Conservation (phyloP, 1,140 invertebrate species). For the Diachasmimorpha longicaudata region DNA sequence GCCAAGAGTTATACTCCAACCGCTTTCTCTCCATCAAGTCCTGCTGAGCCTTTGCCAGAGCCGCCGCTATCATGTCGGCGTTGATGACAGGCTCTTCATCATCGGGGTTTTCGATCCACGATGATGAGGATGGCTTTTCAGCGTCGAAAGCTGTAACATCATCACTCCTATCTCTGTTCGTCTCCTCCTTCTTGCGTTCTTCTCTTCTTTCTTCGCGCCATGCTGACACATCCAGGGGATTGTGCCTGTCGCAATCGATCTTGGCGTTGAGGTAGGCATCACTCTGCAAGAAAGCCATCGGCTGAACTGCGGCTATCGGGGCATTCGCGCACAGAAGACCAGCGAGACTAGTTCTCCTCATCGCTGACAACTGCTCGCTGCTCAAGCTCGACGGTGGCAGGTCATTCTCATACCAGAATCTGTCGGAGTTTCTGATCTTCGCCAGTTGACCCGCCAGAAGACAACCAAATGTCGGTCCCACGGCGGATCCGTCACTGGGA, state of each 20-base stretch:
- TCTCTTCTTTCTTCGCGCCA: slow-evolving; percentile 70
- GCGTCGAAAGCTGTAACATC: neutral
- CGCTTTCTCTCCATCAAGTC: slow-evolving; percentile 75
- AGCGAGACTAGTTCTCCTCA: slow-evolving; percentile 82
- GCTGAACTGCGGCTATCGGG: slow-evolving; percentile 70
- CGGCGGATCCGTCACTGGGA: slow-evolving; percentile 77
- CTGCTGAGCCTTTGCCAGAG: slow-evolving; percentile 76
- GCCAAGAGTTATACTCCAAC: slow-evolving; percentile 80
- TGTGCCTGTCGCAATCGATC: slow-evolving; percentile 77
- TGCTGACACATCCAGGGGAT: slow-evolving; percentile 67
- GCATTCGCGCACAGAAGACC: slow-evolving; percentile 86
- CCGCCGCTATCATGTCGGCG: slow-evolving; percentile 65
- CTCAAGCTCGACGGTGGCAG: slow-evolving; percentile 86
- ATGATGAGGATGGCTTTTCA: neutral
- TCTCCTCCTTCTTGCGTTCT: slow-evolving; percentile 26
- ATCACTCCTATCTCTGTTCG: slow-evolving; percentile 59
- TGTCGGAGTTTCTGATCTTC: slow-evolving; percentile 79
- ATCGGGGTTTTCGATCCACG: neutral
- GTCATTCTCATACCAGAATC: slow-evolving; percentile 97
- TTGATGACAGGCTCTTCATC: slow-evolving; percentile 29
- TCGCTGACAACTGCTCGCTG: slow-evolving; percentile 82
- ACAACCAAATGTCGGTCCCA: slow-evolving; percentile 89
- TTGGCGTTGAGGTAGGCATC: slow-evolving; percentile 87
- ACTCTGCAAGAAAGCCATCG: slow-evolving; percentile 85
- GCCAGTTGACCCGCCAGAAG: slow-evolving; percentile 81